phyloP scores from a whole-genome alignment of 2,888 invertebrate species.

The Cryptus viduatorius region DNA sequence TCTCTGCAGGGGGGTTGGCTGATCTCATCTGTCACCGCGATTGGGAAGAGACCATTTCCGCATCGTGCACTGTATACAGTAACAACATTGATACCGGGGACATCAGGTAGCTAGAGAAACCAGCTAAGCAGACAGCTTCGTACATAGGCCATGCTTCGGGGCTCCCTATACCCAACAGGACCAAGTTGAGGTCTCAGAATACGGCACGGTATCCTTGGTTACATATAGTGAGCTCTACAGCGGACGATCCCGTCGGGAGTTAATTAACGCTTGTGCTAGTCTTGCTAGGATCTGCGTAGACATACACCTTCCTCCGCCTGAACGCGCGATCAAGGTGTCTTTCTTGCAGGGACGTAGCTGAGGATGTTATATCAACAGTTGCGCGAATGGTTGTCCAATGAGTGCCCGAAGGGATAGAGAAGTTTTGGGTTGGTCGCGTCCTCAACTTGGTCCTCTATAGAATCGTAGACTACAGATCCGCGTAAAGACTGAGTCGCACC shows the following conservation, averaged over 20 bases:
- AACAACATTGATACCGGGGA: constrained; percentile 40
- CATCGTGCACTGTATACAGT: constrained; percentile 37
- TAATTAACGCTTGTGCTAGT: constrained; percentile 58
- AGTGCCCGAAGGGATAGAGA: constrained; percentile 3
- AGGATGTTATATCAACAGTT: neutral
- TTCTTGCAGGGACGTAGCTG: neutral
- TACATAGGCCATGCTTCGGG: constrained; percentile 42
- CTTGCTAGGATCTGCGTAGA: constrained; percentile 30
- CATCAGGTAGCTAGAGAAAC: constrained; percentile 44
- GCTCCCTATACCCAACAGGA: constrained; percentile 38
- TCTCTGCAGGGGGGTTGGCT: constrained; percentile 39
- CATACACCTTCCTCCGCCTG: constrained; percentile 34
- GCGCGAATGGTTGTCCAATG: neutral
- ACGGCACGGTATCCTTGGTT: constrained; percentile 28
- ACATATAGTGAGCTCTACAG: neutral
- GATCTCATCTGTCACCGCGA: constrained; percentile 48
- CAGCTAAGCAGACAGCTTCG: constrained; percentile 28
- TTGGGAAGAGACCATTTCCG: constrained; percentile 49
- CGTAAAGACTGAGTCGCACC: too few relatives aligned
- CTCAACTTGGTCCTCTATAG: neutral
- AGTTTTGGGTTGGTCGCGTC: constrained; percentile 9
- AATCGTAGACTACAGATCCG: neutral
- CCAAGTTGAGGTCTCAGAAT: constrained; percentile 24
- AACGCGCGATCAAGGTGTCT: neutral
- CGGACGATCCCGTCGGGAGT: constrained; percentile 40